Evolutionary conservation across 2,113 vertebrate genomes (phyloP).

Genomic region (Paradisaea rubra): DNA sequence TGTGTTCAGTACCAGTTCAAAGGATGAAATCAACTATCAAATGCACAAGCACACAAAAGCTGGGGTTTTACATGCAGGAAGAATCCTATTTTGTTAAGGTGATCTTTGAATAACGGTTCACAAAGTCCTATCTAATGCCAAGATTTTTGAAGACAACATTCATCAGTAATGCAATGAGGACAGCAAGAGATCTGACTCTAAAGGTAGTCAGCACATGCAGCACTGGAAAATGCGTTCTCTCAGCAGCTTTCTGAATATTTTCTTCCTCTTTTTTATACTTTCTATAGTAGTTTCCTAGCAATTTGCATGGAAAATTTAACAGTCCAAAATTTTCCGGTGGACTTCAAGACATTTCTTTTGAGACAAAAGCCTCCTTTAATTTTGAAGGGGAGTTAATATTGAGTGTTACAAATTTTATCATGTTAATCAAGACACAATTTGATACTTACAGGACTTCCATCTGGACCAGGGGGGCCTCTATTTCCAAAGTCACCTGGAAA

Average conservation of each 20-base stretch:
- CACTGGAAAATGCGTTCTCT: background rate
- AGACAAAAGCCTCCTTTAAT: background rate
- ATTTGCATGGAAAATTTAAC: background rate
- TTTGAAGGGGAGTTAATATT: background rate
- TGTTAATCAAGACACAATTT: background rate
- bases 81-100: background rate
- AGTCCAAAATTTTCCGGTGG: background rate
- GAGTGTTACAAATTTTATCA: background rate
- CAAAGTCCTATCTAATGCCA: background rate
- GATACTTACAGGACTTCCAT: slow-evolving; percentile 88
- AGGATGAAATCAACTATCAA: background rate
- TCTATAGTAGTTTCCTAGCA: background rate
- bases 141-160: background rate
- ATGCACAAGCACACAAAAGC: background rate
- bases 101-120: background rate
- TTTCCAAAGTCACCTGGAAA: slow-evolving; percentile 86
- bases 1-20: background rate
- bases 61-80: background rate
- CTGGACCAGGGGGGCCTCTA: slow-evolving; percentile 87
- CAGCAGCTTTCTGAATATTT: background rate
- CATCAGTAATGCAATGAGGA: background rate
- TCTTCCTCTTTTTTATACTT: background rate
- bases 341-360: background rate
- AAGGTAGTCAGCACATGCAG: background rate
- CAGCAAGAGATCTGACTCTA: background rate